A percentile compares a stretch with the other conserved stretches of the same genome.
These are phyloP conservation scores for Trinorchestia longiramus DNA, from an alignment of 1,140 invertebrate genomes.

Conservation along the genomic window DNA sequence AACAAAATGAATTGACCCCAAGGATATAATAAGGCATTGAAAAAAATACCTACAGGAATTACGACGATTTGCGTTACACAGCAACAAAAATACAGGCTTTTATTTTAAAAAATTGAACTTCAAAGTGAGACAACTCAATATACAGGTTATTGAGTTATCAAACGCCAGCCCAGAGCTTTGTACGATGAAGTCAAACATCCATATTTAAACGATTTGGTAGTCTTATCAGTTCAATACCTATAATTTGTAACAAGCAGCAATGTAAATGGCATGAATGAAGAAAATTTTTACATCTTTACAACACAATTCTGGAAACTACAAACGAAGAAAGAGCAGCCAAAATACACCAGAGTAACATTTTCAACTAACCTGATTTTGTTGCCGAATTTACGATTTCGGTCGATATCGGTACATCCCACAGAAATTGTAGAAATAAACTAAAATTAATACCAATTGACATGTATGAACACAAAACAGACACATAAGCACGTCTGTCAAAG, in stretches of 20 bases:
- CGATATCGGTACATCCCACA: neutral
- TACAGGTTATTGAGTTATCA: no score
- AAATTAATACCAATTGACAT: neutral
- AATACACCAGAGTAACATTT: neutral
- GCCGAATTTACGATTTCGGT: neutral
- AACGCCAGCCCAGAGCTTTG: no score
- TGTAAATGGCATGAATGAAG: neutral
- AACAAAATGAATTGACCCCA: no score
- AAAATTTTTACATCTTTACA: neutral
- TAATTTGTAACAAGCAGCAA: neutral
- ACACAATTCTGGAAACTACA: neutral
- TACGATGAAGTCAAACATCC: no score
- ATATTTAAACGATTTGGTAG: no score
- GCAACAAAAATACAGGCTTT: no score
- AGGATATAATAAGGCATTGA: no score
- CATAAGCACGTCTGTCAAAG: neutral
- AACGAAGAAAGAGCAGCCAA: neutral
- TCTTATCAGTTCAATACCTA: neutral
- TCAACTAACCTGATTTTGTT: no score
- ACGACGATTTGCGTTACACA: no score
- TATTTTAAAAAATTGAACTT: no score
- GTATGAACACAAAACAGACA: neutral
- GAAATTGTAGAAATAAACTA: neutral
- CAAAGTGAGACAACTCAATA: no score
- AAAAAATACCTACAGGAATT: no score